phyloP scores from a whole-genome alignment of 2,888 invertebrate species.

The Drosophila setosimentum region DNA sequence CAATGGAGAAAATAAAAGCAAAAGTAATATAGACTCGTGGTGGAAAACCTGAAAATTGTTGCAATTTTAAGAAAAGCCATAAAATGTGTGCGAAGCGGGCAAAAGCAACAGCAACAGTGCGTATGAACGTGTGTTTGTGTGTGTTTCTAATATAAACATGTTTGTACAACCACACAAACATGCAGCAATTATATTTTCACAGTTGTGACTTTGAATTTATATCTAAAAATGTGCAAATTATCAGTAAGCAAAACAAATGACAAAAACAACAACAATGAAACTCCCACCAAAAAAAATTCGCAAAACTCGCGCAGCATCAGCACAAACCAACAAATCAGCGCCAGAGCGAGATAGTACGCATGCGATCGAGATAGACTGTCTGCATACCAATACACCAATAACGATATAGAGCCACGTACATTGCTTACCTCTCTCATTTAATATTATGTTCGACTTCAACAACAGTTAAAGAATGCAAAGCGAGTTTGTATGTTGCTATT shows the following conservation, averaged over 20 bases:
- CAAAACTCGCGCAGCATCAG: conserved; percentile 50
- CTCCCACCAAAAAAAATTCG: conserved; percentile 52
- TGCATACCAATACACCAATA: conserved; percentile 26
- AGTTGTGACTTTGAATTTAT: conserved; percentile 9
- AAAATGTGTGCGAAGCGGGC: conserved; percentile 43
- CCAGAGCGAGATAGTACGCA: not conserved
- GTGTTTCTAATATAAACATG: conserved; percentile 25
- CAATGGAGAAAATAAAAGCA: conserved; percentile 40
- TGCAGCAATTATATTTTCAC: conserved; percentile 1
- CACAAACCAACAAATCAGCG: conserved; percentile 26
- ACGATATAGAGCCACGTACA: conserved; percentile 43
- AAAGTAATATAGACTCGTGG: conserved; percentile 16
- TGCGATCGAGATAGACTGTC: conserved; percentile 11
- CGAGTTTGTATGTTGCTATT: conserved; percentile 22
- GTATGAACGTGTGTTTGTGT: conserved; percentile 10
- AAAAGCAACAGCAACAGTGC: conserved; percentile 22
- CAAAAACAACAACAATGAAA: conserved; percentile 45
- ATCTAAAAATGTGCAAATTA: conserved; percentile 46
- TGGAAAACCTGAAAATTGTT: conserved; percentile 53
- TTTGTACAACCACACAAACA: conserved; percentile 6
- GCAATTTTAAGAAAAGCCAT: conserved; percentile 57
- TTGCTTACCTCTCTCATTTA: conserved; percentile 47
- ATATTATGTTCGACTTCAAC: conserved; percentile 17
- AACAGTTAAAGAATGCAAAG: conserved; percentile 49
- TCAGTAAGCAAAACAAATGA: conserved; percentile 13